A percentile compares a stretch with the other conserved stretches of the same genome.
These are phyloP conservation scores for Myotis myotis DNA, from an alignment of 2,797 vertebrate genomes.

Conservation along the genomic window DNA sequence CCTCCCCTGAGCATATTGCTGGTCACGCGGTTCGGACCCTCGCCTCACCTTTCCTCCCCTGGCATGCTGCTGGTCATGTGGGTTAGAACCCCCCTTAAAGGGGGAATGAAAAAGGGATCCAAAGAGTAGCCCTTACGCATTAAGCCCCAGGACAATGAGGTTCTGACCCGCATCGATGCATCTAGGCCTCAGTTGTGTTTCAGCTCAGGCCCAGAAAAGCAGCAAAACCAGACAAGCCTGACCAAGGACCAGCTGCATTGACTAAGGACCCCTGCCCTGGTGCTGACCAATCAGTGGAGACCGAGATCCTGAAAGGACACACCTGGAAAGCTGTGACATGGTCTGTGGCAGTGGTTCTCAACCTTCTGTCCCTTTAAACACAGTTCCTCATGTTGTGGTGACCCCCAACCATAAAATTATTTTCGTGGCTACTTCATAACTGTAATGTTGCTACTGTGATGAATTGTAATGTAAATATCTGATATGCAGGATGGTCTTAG, in stretches of 20 bases:
- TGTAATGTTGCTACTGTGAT: too few species aligned
- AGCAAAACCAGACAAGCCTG: not conserved
- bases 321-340: not conserved
- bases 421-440: too few species aligned
- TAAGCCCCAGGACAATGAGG: not conserved
- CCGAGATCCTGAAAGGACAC: not conserved
- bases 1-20: not conserved
- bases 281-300: not conserved
- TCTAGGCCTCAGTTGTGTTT: not conserved
- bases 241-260: not conserved
- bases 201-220: not conserved
- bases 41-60: not conserved
- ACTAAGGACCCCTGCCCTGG: not conserved
- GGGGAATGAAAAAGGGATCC: not conserved
- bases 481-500: too few species aligned
- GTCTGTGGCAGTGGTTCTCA: not conserved
- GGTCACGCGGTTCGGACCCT: not conserved
- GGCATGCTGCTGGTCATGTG: not conserved
- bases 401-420: too few species aligned
- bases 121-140: not conserved
- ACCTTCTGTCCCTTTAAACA: too few species aligned
- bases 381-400: too few species aligned
- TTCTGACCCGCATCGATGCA: not conserved
- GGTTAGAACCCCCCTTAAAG: not conserved
- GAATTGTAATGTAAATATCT: too few species aligned